Conservation (phyloP, 2,888 invertebrate genomes). For the Chymomyza fuscimana region DNA sequence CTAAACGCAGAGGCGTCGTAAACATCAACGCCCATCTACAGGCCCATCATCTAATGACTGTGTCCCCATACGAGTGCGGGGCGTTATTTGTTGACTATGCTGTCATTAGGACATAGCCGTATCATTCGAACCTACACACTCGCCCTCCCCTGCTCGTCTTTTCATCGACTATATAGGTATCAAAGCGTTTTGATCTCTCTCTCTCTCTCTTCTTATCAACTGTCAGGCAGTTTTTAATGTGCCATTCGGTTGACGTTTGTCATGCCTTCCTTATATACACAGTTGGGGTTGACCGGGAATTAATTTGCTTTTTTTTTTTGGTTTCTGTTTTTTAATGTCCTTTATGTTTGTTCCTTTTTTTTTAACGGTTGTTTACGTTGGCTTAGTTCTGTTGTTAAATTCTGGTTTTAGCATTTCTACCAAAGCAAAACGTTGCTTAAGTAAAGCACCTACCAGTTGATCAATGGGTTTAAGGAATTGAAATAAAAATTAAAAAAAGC, state of each 20-base stretch:
- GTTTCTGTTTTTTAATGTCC: not conserved
- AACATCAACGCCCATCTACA: conserved; percentile 14
- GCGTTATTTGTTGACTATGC: conserved; percentile 47
- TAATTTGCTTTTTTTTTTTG: conserved; percentile 2
- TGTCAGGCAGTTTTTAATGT: conserved; percentile 57
- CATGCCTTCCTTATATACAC: conserved; percentile 59
- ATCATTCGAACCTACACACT: conserved; percentile 9
- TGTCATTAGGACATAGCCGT: conserved; percentile 56
- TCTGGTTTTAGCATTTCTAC: not conserved
- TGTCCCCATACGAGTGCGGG: conserved; percentile 19
- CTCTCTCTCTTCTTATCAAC: conserved; percentile 34
- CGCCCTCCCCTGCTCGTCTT: conserved; percentile 5
- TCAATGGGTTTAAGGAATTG: too few species aligned
- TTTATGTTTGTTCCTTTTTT: conserved; percentile 11
- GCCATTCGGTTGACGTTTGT: conserved; percentile 53
- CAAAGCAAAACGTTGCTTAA: not conserved
- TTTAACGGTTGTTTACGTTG: conserved; percentile 54
- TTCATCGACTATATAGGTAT: conserved; percentile 43
- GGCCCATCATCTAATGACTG: conserved; percentile 27
- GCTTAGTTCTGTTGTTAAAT: not conserved
- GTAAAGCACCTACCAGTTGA: not conserved
- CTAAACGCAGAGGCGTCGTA: conserved; percentile 9
- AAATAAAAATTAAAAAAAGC: too few species aligned
- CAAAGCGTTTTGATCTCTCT: conserved; percentile 6
- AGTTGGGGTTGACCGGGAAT: conserved; percentile 33